Base-by-base conservation (phyloP, 2,888 invertebrate species). In the Andrena hattorfiana region DNA sequence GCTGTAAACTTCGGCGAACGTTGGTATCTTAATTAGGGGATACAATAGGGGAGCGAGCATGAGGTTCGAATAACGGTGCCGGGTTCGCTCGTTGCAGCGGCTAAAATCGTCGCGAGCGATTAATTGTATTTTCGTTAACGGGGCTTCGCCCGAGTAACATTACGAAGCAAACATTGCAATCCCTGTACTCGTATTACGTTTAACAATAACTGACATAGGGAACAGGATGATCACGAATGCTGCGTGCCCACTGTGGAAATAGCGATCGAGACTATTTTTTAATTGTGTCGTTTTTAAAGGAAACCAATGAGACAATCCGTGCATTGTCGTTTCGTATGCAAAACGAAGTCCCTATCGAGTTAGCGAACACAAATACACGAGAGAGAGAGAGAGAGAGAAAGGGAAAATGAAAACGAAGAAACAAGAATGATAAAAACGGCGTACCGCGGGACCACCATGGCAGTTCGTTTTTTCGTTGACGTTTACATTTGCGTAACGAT, bases 361-460 rank as follows among this genome's bases (percentile, higher is more conserved):
- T 70, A 20, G n/a, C 1, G 42, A 70, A 6, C n/a, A 20, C 10
- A 67, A 51, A 54, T 49, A 32, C n/a, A 26, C 13, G 56, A 56
- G 32, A 62, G 16, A 26, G 66, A 35, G 5, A 49, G 51, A 35
- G 35, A 35, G 42, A 62, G n/a, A 13, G 23, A 64, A 23, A 10
- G 13, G 20, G 8, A 32, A 8, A 8, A 16, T 1, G 13, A 62
- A 23, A 42, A 62, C 62, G 42, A 48, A 20, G n/a, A 32, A 54
- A 49, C 28, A 42, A 5, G 26, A 63, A 68, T 81, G 78, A 59
- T 26, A 28, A 64, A 67, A 74, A 64, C 77, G 77, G 81, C 72
- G 70, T 77, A 75, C 74, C 87, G 81, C 83, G 88, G 88, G 88
- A 89, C 88, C 88, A 88, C 87, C 81, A 75, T 75, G 76, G 70